A percentile compares a stretch with the other conserved stretches of the same genome.
Evolutionary conservation across 1,140 invertebrate species (phyloP).

Genomic region (Drosophila nasuta): DNA sequence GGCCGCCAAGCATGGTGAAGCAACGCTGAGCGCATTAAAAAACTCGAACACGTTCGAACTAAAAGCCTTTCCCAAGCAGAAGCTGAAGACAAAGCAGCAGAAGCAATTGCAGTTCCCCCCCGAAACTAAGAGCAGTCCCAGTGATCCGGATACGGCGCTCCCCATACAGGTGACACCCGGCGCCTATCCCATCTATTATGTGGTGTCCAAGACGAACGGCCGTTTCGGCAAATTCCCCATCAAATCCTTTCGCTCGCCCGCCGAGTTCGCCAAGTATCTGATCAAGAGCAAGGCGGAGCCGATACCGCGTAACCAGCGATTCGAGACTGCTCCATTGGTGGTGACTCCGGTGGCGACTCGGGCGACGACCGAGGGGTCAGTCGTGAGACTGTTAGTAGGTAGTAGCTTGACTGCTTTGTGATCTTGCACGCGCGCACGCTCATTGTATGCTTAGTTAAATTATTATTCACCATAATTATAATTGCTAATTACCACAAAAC

Average conservation of each 20-base stretch:
- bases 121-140: slow-evolving; percentile 39
- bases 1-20: slow-evolving; percentile 61
- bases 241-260: slow-evolving; percentile 68
- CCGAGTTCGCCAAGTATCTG: slow-evolving; percentile 76
- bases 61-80: slow-evolving; percentile 80
- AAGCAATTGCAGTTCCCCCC: slow-evolving; percentile 72
- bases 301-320: slow-evolving; percentile 56
- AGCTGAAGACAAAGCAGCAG: slow-evolving; percentile 68
- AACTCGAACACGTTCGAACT: slow-evolving; percentile 63
- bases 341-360: neutral
- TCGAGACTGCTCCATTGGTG: slow-evolving; percentile 31
- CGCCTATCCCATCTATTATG: slow-evolving; percentile 79
- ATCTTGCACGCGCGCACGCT: slow-evolving; percentile 50
- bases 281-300: slow-evolving; percentile 76
- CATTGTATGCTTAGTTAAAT: slow-evolving; percentile 60
- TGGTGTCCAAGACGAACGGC: slow-evolving; percentile 77
- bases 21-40: slow-evolving; percentile 64
- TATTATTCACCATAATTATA: slow-evolving; percentile 62
- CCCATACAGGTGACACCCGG: slow-evolving; percentile 75
- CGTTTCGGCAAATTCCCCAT: slow-evolving; percentile 82
- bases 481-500: slow-evolving; percentile 62
- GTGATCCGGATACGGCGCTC: slow-evolving; percentile 37
- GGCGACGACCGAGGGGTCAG: slow-evolving; percentile 3
- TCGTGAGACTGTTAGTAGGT: slow-evolving; percentile 40
- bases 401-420: slow-evolving; percentile 61